Conservation (phyloP, 2,888 invertebrate genomes). For the Blera fallax region DNA sequence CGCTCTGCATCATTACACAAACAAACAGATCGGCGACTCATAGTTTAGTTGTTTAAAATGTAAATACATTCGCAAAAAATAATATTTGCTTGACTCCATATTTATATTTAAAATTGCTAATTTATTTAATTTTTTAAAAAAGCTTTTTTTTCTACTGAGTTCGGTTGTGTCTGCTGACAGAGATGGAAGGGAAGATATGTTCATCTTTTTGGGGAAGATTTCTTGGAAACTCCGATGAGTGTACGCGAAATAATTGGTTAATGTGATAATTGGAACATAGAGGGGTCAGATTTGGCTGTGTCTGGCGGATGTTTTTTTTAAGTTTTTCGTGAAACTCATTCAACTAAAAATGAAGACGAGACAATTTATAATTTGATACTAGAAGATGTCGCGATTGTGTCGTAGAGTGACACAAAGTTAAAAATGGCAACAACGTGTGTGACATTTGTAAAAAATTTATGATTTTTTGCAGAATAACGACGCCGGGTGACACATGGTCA, state of each 20-base stretch:
- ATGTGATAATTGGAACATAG: conserved; percentile 17
- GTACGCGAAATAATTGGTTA: conserved; percentile 1
- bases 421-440: background rate
- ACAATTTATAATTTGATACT: background rate
- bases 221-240: conserved; percentile 35
- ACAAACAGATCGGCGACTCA: background rate
- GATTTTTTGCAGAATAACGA: background rate
- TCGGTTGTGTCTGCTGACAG: background rate
- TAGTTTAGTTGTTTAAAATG: background rate
- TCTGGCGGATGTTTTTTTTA: conserved; percentile 1
- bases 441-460: background rate
- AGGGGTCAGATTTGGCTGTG: conserved; percentile 5
- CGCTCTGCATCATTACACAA: background rate
- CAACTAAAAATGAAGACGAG: background rate
- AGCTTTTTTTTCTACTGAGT: background rate
- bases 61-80: background rate
- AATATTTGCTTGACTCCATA: background rate
- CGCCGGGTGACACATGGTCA: background rate
- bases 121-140: background rate
- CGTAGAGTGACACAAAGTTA: background rate
- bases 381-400: background rate
- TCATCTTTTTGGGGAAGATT: conserved; percentile 14
- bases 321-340: background rate
- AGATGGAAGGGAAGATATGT: background rate
- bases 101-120: background rate